These are phyloP conservation scores for Alentia gelatinosa DNA, from an alignment of 2,888 invertebrate genomes.

Conservation along the genomic window DNA sequence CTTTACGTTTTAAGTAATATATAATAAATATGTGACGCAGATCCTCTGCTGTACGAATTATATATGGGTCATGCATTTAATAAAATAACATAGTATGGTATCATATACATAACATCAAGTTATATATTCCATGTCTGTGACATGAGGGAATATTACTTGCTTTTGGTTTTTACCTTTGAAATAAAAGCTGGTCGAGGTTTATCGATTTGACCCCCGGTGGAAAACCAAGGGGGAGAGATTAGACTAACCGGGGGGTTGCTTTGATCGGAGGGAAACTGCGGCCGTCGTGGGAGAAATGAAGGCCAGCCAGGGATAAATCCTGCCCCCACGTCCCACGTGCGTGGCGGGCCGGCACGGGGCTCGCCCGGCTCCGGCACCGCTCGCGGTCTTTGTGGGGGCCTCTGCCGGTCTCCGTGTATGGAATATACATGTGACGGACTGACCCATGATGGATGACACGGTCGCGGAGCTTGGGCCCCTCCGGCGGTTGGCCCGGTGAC, in stretches of 20 bases:
- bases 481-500: background rate
- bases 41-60: no score
- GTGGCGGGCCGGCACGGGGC: background rate
- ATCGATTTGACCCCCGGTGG: background rate
- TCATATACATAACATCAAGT: no score
- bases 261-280: background rate
- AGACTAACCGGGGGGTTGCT: background rate
- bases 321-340: background rate
- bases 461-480: background rate
- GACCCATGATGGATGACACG: slow-evolving; percentile 7
- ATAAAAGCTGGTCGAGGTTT: background rate
- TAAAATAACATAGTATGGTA: no score
- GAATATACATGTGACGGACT: slow-evolving; percentile 26
- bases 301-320: background rate
- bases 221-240: background rate
- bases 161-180: no score
- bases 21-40: no score
- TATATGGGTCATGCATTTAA: no score
- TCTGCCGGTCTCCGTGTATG: background rate
- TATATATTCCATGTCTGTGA: no score
- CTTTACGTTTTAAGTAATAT: no score
- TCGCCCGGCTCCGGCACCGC: no score
- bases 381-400: background rate
- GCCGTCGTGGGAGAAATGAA: no score
- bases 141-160: no score